These are phyloP conservation scores for Penelope pileata DNA, from an alignment of 2,113 vertebrate genomes.

Conservation along the genomic window DNA sequence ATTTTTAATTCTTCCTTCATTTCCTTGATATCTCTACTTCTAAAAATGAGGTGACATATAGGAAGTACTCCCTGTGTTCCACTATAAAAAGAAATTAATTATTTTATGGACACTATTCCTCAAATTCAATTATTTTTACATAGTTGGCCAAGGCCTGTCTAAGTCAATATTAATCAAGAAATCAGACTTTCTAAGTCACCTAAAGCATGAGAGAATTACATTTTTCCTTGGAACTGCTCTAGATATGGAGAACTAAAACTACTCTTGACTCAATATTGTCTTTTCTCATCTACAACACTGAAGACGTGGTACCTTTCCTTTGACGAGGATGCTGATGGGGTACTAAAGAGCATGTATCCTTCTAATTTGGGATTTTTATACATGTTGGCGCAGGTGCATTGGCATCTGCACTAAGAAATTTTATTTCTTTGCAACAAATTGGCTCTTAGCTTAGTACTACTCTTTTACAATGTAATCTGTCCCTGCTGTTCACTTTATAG, in stretches of 20 bases:
- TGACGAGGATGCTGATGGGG: rapidly evolving
- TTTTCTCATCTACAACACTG: background rate
- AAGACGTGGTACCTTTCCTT: background rate
- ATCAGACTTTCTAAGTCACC: background rate
- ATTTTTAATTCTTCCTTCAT: background rate
- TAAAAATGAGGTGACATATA: background rate
- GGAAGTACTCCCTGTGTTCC: slow-evolving; percentile 9
- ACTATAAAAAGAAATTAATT: slow-evolving; percentile 6
- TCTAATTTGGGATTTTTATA: background rate
- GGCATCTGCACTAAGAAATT: background rate
- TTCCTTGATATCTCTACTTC: background rate
- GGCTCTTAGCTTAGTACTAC: background rate
- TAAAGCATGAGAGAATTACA: background rate
- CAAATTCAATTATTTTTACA: background rate
- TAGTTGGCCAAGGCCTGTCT: background rate
- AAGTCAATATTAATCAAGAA: background rate
- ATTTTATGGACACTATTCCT: background rate
- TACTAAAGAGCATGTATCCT: background rate
- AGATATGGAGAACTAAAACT: background rate
- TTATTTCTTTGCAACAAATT: background rate
- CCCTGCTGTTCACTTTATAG: background rate
- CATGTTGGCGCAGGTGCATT: background rate
- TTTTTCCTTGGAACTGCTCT: background rate
- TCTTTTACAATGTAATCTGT: background rate
- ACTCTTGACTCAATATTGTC: background rate